Evolutionary conservation across 2,113 vertebrate genomes (phyloP).

Genomic region (Aplodontia rufa): DNA sequence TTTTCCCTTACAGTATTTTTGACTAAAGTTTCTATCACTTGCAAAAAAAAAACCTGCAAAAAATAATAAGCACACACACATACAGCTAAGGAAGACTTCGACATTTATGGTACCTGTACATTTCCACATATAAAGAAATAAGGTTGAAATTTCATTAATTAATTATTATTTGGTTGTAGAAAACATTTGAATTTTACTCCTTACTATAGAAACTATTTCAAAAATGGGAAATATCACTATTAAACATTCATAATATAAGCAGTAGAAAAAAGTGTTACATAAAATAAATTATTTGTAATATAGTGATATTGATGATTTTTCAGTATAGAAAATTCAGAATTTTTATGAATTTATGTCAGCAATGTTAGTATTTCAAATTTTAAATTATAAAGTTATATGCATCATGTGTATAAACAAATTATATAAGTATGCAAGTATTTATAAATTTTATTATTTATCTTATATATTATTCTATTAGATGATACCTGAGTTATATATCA

Average conservation of each 20-base stretch:
- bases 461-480: neutral
- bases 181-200: neutral
- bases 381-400: neutral
- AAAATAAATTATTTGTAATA: neutral
- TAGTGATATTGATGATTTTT: neutral
- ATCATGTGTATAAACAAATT: neutral
- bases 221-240: neutral
- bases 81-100: neutral
- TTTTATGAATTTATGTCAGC: slow-evolving; percentile 24
- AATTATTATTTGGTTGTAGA: neutral
- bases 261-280: slow-evolving; percentile 23
- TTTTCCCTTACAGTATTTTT: neutral
- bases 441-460: neutral
- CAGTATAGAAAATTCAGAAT: neutral
- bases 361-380: neutral
- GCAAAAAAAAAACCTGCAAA: neutral
- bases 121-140: neutral
- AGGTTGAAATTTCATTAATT: neutral
- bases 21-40: neutral
- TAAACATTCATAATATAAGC: neutral
- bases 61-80: neutral
- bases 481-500: neutral
- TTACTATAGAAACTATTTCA: neutral
- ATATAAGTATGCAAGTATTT: neutral
- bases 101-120: neutral